Evolutionary conservation across 2,797 vertebrate species (phyloP).

Genomic region (Sebastes reedi): DNA sequence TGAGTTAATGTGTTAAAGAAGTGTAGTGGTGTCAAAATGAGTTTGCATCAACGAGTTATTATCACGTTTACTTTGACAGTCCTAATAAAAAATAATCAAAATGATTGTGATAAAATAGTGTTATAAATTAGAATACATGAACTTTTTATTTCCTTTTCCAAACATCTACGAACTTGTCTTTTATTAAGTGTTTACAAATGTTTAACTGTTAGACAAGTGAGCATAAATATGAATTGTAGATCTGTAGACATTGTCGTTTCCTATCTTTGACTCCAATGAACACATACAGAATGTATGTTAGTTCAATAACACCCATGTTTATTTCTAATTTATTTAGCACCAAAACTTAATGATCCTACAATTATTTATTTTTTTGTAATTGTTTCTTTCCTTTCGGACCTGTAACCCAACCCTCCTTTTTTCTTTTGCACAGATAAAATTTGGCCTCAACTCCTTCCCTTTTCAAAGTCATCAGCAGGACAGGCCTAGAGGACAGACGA

Average conservation of each 20-base stretch:
- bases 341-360: neutral
- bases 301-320: neutral
- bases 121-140: no score
- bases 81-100: no score
- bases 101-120: no score
- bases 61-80: fast-evolving
- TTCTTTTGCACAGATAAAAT: neutral
- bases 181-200: no score
- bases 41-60: no score
- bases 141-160: no score
- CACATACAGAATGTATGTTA: neutral
- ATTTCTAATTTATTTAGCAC: neutral
- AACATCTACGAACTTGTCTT: no score
- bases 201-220: neutral
- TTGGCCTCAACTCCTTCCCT: neutral
- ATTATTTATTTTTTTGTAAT: neutral
- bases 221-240: neutral
- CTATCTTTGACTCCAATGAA: neutral
- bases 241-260: neutral
- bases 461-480: neutral
- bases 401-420: neutral
- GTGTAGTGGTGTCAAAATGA: no score
- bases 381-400: neutral
- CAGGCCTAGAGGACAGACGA: neutral
- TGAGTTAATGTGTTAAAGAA: no score